Evolutionary conservation across 2,113 vertebrate species (phyloP).

Genomic region (Coptodon bakossiorum): DNA sequence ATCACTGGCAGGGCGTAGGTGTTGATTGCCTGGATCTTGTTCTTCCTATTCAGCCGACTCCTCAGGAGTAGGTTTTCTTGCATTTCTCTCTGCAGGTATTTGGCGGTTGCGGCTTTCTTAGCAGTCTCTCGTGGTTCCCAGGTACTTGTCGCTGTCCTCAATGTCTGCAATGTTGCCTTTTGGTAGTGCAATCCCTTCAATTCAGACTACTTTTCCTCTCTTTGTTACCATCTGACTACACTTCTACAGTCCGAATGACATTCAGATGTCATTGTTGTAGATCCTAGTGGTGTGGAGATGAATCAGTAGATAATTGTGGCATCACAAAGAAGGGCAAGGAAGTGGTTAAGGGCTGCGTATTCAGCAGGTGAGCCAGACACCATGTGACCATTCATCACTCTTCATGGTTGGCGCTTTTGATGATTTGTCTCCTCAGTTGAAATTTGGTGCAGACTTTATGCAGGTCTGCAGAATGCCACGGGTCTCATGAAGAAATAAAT

Average conservation of each 20-base stretch:
- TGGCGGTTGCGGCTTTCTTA: accelerated
- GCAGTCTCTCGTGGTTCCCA: background rate
- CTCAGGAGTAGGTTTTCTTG: background rate
- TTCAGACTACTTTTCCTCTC: background rate
- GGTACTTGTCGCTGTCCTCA: background rate
- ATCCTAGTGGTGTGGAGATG: background rate
- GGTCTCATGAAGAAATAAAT: background rate
- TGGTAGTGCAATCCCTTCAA: background rate
- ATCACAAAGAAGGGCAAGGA: background rate
- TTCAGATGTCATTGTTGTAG: background rate
- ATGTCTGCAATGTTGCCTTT: background rate
- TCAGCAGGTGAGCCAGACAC: background rate
- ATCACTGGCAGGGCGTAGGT: background rate
- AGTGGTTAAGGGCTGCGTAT: background rate
- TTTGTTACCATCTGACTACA: accelerated
- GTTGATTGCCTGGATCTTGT: background rate
- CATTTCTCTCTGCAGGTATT: background rate
- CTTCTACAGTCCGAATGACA: background rate
- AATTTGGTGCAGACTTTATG: background rate
- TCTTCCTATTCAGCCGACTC: background rate
- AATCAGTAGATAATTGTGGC: background rate
- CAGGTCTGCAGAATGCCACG: background rate
- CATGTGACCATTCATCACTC: background rate
- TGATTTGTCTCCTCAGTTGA: background rate
- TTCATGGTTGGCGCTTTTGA: background rate